Evolutionary conservation across 2,797 vertebrate species (phyloP).

Genomic region (Lepilemur ruficaudatus): DNA sequence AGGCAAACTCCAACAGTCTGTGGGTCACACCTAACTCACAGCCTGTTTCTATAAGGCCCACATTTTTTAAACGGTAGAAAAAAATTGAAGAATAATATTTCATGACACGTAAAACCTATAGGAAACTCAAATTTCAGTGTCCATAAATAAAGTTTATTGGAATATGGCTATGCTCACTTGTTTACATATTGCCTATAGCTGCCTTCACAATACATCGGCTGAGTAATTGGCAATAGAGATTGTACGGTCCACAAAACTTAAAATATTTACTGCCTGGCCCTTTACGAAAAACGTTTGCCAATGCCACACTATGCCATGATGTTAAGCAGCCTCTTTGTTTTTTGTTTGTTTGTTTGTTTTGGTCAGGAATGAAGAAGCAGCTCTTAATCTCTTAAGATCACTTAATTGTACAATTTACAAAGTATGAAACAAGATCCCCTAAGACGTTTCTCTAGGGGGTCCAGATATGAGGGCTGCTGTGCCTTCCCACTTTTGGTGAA

Average conservation of each 20-base stretch:
- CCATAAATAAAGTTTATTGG: too few species aligned
- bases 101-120: neutral
- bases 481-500: neutral
- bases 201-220: fast-evolving
- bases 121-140: neutral
- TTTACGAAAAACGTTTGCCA: neutral
- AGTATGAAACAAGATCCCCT: neutral
- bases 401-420: neutral
- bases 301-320: neutral
- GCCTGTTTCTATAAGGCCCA: neutral
- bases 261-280: neutral
- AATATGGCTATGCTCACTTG: too few species aligned
- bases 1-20: neutral
- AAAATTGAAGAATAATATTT: neutral
- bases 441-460: neutral
- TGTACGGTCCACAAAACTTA: neutral
- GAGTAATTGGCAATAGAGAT: neutral
- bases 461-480: neutral
- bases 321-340: neutral
- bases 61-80: neutral
- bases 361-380: neutral
- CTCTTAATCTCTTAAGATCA: neutral
- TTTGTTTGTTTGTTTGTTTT: neutral
- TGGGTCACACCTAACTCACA: neutral
- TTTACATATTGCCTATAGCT: neutral